Percentiles rank a stretch among this genome's conserved stretches.
Evolutionary conservation across 1,140 invertebrate genomes (phyloP).

Genomic region (Paralvinella palmiformis): DNA sequence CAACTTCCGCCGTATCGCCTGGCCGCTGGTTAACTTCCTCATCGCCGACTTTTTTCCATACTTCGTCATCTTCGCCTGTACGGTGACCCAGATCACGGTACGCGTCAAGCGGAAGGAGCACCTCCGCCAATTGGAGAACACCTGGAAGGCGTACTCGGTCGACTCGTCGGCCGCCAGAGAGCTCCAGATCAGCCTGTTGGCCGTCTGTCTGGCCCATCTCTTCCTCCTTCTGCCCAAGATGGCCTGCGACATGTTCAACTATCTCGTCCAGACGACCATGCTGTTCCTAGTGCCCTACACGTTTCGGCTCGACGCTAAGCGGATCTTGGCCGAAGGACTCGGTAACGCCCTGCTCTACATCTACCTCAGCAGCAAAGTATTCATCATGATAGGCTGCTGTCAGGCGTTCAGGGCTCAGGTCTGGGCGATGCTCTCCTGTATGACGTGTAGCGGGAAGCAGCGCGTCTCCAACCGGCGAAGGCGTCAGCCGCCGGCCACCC

Average conservation of each 20-base stretch:
- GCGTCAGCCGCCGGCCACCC: neutral
- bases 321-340: slow-evolving; percentile 13
- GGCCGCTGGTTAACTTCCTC: slow-evolving; percentile 34
- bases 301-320: neutral
- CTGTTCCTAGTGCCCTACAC: slow-evolving; percentile 9
- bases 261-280: slow-evolving; percentile 11
- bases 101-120: slow-evolving; percentile 11
- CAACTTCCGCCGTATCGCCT: slow-evolving; percentile 31
- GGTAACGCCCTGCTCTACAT: slow-evolving; percentile 24
- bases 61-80: slow-evolving; percentile 19
- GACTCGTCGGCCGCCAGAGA: slow-evolving; percentile 13
- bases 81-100: slow-evolving; percentile 20
- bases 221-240: slow-evolving; percentile 16
- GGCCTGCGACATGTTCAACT: slow-evolving; percentile 15
- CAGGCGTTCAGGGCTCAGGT: slow-evolving; percentile 24
- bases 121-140: slow-evolving; percentile 18
- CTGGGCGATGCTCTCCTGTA: slow-evolving; percentile 12
- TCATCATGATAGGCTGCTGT: slow-evolving; percentile 26
- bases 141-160: slow-evolving; percentile 20
- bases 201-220: slow-evolving; percentile 10
- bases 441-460: neutral
- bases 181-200: slow-evolving; percentile 13
- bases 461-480: neutral
- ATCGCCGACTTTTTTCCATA: slow-evolving; percentile 32
- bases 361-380: slow-evolving; percentile 30